A percentile compares a stretch with the other conserved stretches of the same genome.
Conservation (phyloP, 1,140 invertebrate genomes). For the Drosophila ironensis region DNA sequence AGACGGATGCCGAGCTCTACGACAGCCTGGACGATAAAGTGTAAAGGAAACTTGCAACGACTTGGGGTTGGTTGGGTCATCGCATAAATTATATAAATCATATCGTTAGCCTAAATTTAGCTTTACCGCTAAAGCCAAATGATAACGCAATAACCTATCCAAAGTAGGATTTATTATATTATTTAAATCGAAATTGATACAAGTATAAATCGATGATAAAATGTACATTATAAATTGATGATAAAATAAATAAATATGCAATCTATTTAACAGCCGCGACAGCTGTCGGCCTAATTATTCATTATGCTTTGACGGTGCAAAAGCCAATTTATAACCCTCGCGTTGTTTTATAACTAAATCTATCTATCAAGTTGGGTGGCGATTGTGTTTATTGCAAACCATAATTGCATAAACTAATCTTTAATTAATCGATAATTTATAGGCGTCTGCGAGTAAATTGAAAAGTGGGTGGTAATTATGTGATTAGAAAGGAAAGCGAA, state of each 20-base stretch:
- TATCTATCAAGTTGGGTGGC: background rate
- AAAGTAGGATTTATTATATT: constrained; percentile 43
- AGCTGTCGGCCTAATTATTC: constrained; percentile 19
- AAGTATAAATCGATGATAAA: constrained; percentile 10
- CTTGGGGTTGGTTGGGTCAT: constrained; percentile 3
- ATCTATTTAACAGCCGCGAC: constrained; percentile 58
- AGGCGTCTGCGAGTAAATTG: background rate
- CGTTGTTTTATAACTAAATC: background rate
- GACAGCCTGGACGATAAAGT: constrained; percentile 76
- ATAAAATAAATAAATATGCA: constrained; percentile 58
- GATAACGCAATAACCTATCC: constrained; percentile 47
- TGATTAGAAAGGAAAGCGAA: constrained; percentile 1
- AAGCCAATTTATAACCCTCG: background rate
- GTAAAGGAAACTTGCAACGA: constrained; percentile 32
- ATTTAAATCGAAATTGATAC: constrained; percentile 19
- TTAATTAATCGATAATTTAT: constrained; percentile 34
- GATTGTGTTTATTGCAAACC: constrained; percentile 1
- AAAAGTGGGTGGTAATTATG: constrained; percentile 1
- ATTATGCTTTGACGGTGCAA: constrained; percentile 8
- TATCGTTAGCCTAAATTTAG: constrained; percentile 40
- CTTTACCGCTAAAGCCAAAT: constrained; percentile 69
- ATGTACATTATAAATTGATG: constrained; percentile 40
- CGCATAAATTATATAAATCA: too few species aligned
- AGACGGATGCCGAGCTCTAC: constrained; percentile 65
- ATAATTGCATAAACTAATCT: constrained; percentile 31